A percentile compares a stretch with the other conserved stretches of the same genome.
phyloP scores from a whole-genome alignment of 1,140 invertebrate genomes.

The Rhyzopertha dominica region DNA sequence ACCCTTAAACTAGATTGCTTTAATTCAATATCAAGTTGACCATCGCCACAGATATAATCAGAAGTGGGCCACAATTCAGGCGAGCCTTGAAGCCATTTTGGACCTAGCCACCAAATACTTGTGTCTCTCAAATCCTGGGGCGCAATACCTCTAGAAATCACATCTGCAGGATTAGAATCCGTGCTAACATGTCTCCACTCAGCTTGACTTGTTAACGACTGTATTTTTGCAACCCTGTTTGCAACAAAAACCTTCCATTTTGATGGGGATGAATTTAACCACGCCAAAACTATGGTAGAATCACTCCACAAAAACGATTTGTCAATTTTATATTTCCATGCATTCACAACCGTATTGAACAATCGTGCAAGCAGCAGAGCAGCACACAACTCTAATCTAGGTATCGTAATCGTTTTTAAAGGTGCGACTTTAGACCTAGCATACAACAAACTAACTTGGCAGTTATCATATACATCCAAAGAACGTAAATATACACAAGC shows the following conservation, averaged over 20 bases:
- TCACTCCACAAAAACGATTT: conserved; percentile 21
- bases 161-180: conserved; percentile 27
- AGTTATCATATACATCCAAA: too few species aligned
- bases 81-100: too few species aligned
- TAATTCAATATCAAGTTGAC: too few species aligned
- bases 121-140: conserved; percentile 15
- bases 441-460: too few species aligned
- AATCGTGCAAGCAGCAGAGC: too few species aligned
- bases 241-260: conserved; percentile 22
- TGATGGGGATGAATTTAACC: conserved; percentile 16
- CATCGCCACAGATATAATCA: neutral
- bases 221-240: conserved; percentile 33
- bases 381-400: too few species aligned
- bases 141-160: conserved; percentile 19
- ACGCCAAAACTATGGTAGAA: conserved; percentile 23
- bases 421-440: too few species aligned
- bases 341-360: too few species aligned
- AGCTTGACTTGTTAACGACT: conserved; percentile 15
- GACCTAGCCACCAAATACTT: conserved; percentile 25
- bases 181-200: conserved; percentile 30
- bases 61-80: too few species aligned
- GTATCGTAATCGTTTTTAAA: too few species aligned
- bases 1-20: too few species aligned
- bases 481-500: too few species aligned
- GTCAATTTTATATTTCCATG: neutral